Conservation (phyloP, 2,888 invertebrate genomes). For the Osmoderma eremita region DNA sequence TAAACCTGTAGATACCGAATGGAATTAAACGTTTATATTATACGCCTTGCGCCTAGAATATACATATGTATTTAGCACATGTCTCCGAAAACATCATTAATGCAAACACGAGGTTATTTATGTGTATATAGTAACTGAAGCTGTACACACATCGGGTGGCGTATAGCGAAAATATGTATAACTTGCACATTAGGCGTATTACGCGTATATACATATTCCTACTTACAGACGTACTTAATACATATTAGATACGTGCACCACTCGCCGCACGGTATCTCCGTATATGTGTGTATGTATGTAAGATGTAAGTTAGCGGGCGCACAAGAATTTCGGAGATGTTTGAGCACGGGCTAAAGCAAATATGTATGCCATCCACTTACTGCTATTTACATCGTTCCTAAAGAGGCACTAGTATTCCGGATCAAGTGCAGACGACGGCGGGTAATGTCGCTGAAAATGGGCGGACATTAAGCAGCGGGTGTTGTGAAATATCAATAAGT, state of each 20-base stretch:
- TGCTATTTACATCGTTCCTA: constrained; percentile 18
- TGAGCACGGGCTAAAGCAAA: constrained; percentile 28
- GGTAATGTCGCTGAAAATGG: constrained; percentile 24
- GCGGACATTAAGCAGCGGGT: constrained; percentile 8
- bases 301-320: constrained; percentile 4
- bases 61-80: constrained; percentile 26
- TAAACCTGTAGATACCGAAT: not conserved
- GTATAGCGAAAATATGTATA: constrained; percentile 1
- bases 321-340: constrained; percentile 33
- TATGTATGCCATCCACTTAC: constrained; percentile 33
- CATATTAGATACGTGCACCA: not conserved
- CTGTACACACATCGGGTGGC: too few relatives aligned
- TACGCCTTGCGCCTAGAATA: not conserved
- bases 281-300: not conserved
- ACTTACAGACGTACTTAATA: not conserved
- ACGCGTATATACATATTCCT: constrained; percentile 3
- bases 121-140: too few relatives aligned
- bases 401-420: constrained; percentile 24
- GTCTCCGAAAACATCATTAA: constrained; percentile 23
- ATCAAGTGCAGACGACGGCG: constrained; percentile 28
- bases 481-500: constrained; percentile 18
- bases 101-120: constrained; percentile 6
- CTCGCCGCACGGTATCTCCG: not conserved
- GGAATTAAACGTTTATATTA: constrained; percentile 24
- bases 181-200: constrained; percentile 15